Evolutionary conservation across 1,140 invertebrate species (phyloP), one percentile per base, ranked within the genome.

Genomic region (Berghia stephanieae): DNA sequence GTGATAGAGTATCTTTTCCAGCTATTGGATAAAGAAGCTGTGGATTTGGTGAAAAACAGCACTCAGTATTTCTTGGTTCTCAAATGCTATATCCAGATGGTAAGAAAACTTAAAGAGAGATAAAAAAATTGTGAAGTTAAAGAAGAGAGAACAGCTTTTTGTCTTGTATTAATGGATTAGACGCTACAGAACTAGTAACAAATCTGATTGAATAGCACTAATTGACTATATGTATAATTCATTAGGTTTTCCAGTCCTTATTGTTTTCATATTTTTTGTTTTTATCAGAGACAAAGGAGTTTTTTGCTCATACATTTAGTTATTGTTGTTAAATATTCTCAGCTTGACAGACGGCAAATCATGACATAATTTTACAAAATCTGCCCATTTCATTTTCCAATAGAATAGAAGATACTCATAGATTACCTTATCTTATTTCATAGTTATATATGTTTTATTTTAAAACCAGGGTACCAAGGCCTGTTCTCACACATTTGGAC

Each of bases 41-140:
- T 89, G 31, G 90, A 91, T 75, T 87, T 90, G 71, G 88, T 88
- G 81, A 89, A 90, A 83, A 88, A 89, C 27, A 90, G 88, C 76
- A 83, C 80, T 5, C 89, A 91, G 77, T 91, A 91, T 78, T 91
- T 91, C 79, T 82, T 83, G 27, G 84, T 91, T 18, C 83, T 91
- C n/a, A 84, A 82, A 57, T 78, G 80, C 49, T 91, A 91, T 82
- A 86, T 89, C 24, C 89, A 90, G 82, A 82, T 90, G 88, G 90
- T 87, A 80, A 82, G 85, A 66, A 38, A 31, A 71, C 46, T 55
- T 34, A 52, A 1, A 52, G 49, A 52, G 18, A 24, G 24, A 52
- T 16, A 1, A 24, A 24, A 16, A 21, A 16, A 52, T 1, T 21
- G 49, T 52, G 49, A 2, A 21, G 49, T 52, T 52, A n/a, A n/a